Percentiles rank a stretch among this genome's conserved stretches.
phyloP scores from a whole-genome alignment of 1,140 invertebrate genomes.

The Drosophila serrata region DNA sequence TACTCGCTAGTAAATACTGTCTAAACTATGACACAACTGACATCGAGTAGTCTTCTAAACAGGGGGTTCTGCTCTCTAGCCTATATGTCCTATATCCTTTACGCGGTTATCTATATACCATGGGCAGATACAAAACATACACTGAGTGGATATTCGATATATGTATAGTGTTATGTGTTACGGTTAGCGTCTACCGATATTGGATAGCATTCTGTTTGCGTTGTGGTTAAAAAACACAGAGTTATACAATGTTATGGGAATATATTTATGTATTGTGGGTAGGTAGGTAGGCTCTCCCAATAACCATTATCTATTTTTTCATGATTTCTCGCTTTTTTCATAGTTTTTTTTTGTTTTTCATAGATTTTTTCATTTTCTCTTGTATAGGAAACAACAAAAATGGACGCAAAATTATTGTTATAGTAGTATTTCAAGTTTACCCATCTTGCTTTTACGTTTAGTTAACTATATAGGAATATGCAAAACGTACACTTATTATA shows the following conservation, averaged over 20 bases:
- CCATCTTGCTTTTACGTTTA: conserved; percentile 63
- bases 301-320: conserved; percentile 1
- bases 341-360: conserved; percentile 14
- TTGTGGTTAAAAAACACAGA: conserved; percentile 34
- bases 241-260: conserved; percentile 29
- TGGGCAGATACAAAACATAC: conserved; percentile 64
- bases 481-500: conserved; percentile 76
- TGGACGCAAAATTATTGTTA: conserved; percentile 82
- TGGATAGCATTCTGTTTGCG: conserved; percentile 20
- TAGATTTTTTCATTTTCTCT: conserved; percentile 24
- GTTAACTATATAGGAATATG: conserved; percentile 81
- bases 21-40: conserved; percentile 75
- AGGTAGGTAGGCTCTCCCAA: background rate
- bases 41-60: conserved; percentile 58
- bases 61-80: conserved; percentile 28
- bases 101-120: conserved; percentile 35
- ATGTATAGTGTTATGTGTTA: conserved; percentile 32
- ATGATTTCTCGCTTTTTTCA: background rate
- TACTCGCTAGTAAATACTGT: conserved; percentile 53
- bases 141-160: conserved; percentile 51
- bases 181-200: background rate
- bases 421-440: conserved; percentile 53
- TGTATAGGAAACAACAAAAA: conserved; percentile 80
- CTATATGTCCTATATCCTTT: conserved; percentile 40
- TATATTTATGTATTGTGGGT: background rate